Conservation (phyloP, 1,140 invertebrate genomes). For the Musca domestica region DNA sequence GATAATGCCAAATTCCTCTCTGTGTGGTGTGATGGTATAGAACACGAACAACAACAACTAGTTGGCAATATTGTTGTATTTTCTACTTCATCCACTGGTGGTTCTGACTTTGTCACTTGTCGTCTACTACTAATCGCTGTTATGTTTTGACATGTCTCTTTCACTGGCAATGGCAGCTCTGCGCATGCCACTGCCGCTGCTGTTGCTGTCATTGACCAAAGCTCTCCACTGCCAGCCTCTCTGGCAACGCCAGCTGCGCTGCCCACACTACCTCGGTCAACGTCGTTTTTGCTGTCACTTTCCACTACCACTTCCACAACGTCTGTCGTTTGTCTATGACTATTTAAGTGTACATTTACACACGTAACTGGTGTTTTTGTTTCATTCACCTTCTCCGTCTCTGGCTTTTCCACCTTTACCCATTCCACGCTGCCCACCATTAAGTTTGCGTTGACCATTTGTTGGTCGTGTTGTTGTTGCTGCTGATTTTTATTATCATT, state of each 20-base stretch:
- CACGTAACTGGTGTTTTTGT: conserved; percentile 20
- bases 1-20: too few species aligned
- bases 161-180: not conserved
- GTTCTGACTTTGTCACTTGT: conserved; percentile 4
- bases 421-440: not conserved
- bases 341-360: not conserved
- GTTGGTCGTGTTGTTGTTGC: not conserved
- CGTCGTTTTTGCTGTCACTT: too few species aligned
- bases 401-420: not conserved
- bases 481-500: conserved; percentile 3
- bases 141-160: conserved; percentile 12
- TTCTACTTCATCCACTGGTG: not conserved
- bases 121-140: not conserved
- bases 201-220: not conserved
- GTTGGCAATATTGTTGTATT: conserved; percentile 19
- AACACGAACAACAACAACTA: conserved; percentile 29
- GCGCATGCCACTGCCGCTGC: conserved; percentile 3
- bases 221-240: too few species aligned
- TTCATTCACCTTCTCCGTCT: conserved; percentile 15
- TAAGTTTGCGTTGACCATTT: conserved; percentile 11
- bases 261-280: too few species aligned
- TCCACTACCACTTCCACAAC: conserved; percentile 8
- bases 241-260: too few species aligned
- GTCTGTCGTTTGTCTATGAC: conserved; percentile 8
- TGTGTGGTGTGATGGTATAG: not conserved